Base-by-base conservation (phyloP, 1,140 invertebrate species). In the Neodiprion fabricii region DNA sequence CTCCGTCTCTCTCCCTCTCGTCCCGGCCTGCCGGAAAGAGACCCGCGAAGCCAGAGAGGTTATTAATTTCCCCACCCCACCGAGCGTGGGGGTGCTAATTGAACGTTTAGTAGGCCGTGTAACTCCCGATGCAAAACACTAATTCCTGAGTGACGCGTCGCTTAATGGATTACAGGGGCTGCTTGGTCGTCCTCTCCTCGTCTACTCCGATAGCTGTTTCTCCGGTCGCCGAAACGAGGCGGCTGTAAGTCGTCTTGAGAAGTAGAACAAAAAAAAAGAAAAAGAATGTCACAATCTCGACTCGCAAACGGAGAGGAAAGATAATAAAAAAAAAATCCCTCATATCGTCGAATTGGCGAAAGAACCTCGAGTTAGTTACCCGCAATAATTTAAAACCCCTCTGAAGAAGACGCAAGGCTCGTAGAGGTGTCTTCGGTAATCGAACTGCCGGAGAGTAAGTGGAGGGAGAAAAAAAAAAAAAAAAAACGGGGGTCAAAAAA, bases 41-140 rank as follows among this genome's bases (percentile, higher is more conserved):
- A 21, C 67, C 21, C 70, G n/a, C 11, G 53, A 17, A 14, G 53
- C 11, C 11, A 17, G 53, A 14, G 48, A 50, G 70, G 48, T 71
- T 71, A 71, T 71, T 71, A 71, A 71, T 71, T 71, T 48, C 12
- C 9, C 70, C 48, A 49, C 12, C 9, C 53, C 53, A 61, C 11
- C 53, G n/a, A n/a, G n/a, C 3, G 11, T 12, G 14, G n/a, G 21
- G 70, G 12, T 40, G 70, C 48, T 71, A 71, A 71, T 71, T 71
- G 70, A 71, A 71, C 70, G 48, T 71, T 71, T 71, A 48, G 48
- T 48, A 71, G 70, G 70, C 40, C 40, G 70, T 61, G 53, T 48
- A 23, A 69, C 11, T 17, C 21, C 11, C 23, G 21, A 21, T 21
- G 67, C 67, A 69, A 69, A 69, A 69, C 67, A 69, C 67, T 69